Conservation (phyloP, 1,140 invertebrate species). For the Himalopsyche phryganea region DNA sequence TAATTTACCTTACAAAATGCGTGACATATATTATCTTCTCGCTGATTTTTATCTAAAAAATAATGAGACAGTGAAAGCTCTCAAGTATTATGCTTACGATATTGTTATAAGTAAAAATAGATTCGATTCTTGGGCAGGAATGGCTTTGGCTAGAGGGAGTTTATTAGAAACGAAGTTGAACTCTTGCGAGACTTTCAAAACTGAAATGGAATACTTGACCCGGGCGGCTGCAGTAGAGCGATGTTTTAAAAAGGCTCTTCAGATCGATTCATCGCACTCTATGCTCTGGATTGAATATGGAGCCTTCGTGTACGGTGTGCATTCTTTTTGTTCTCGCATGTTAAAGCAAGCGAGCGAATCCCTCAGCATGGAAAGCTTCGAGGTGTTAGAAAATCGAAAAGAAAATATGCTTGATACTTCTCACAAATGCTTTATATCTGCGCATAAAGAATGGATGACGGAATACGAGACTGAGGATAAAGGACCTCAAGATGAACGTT, state of each 20-base stretch:
- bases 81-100: slow-evolving; percentile 81
- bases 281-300: slow-evolving; percentile 88
- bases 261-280: slow-evolving; percentile 65
- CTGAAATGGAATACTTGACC: slow-evolving; percentile 67
- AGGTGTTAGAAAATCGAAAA: slow-evolving; percentile 70
- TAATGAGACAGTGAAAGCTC: slow-evolving; percentile 72
- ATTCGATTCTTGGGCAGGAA: slow-evolving; percentile 88
- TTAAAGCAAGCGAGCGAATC: slow-evolving; percentile 75
- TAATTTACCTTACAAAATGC: slow-evolving; percentile 54
- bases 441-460: slow-evolving; percentile 58
- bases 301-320: slow-evolving; percentile 79
- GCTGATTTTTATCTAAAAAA: slow-evolving; percentile 91
- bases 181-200: slow-evolving; percentile 62
- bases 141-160: slow-evolving; percentile 78
- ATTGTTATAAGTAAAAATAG: slow-evolving; percentile 72
- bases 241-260: slow-evolving; percentile 75
- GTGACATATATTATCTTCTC: slow-evolving; percentile 81
- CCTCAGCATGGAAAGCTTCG: slow-evolving; percentile 74
- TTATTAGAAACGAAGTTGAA: slow-evolving; percentile 80
- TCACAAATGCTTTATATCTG: slow-evolving; percentile 71
- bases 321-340: slow-evolving; percentile 81
- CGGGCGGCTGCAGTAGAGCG: slow-evolving; percentile 67
- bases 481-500: slow-evolving; percentile 70
- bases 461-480: slow-evolving; percentile 50
- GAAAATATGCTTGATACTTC: slow-evolving; percentile 74